phyloP scores from a whole-genome alignment of 2,797 vertebrate species.

The Chrosomus eos region DNA sequence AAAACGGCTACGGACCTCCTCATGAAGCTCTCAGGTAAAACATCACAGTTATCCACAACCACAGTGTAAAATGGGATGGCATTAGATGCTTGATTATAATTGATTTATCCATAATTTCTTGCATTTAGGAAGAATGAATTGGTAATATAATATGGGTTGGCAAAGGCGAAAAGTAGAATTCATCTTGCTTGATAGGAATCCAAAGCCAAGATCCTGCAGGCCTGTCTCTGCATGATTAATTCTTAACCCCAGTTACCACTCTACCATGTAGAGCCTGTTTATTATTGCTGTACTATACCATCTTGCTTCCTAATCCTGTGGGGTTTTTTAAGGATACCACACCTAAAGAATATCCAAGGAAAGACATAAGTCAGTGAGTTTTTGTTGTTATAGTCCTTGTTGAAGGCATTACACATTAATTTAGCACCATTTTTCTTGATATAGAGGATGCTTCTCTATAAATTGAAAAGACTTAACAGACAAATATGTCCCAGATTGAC shows the following conservation, averaged over 20 bases:
- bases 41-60: neutral
- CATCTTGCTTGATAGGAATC: neutral
- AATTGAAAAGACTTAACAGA: too few species aligned
- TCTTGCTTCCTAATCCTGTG: neutral
- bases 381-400: conserved; percentile 10
- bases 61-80: conserved; percentile 3
- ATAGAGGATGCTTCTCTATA: too few species aligned
- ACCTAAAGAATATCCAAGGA: neutral
- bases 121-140: conserved; percentile 20
- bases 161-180: conserved; percentile 20
- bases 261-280: conserved; percentile 22
- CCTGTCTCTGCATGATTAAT: conserved; percentile 14
- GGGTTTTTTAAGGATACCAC: too few species aligned
- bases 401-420: neutral
- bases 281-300: conserved; percentile 12
- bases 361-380: neutral
- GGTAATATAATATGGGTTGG: conserved; percentile 22
- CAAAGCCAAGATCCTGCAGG: conserved; percentile 23
- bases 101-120: conserved; percentile 13
- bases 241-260: conserved; percentile 21
- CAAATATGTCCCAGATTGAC: neutral
- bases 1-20: conserved; percentile 99
- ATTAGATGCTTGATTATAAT: neutral
- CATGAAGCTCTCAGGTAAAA: conserved; percentile 97
- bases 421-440: too few species aligned